Conservation (phyloP, 2,888 invertebrate genomes). For the Cataglyphis albicans region DNA sequence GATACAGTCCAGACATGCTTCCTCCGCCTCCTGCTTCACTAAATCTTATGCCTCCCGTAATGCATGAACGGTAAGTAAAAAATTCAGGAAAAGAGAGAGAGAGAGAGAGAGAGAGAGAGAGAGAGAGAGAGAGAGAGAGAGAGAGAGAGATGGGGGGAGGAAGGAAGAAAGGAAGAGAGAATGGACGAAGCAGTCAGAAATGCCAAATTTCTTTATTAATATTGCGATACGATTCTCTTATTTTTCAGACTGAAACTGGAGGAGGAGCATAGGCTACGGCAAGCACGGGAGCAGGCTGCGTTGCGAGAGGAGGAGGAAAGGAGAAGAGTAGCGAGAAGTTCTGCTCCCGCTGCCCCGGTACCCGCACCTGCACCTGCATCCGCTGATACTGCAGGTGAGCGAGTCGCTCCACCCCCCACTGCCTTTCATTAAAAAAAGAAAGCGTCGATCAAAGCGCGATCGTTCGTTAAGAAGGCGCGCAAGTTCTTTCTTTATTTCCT, state of each 20-base stretch:
- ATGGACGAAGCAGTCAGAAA: not conserved
- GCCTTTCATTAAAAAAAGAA: constrained; percentile 84
- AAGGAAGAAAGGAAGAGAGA: not conserved
- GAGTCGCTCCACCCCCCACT: constrained; percentile 86
- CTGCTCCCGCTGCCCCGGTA: constrained; percentile 82
- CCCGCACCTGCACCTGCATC: constrained; percentile 84
- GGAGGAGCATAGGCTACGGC: constrained; percentile 89
- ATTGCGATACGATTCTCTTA: constrained; percentile 45
- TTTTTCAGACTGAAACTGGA: constrained; percentile 89
- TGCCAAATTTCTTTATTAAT: constrained; percentile 41
- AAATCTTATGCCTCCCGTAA: constrained; percentile 86
- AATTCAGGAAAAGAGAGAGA: not conserved
- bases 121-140: not conserved
- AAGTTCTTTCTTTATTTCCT: not conserved
- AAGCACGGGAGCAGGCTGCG: constrained; percentile 88
- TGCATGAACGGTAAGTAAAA: constrained; percentile 86
- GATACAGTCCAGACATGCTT: constrained; percentile 86
- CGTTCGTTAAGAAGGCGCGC: constrained; percentile 49
- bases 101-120: not conserved
- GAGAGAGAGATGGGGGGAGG: not conserved
- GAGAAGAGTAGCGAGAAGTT: constrained; percentile 84
- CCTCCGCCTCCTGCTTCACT: constrained; percentile 84
- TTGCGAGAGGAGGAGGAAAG: constrained; percentile 88
- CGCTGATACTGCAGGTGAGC: constrained; percentile 85
- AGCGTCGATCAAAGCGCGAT: constrained; percentile 74